These are phyloP conservation scores for Thereva nobilitata DNA, from an alignment of 2,888 invertebrate species.

Conservation along the genomic window DNA sequence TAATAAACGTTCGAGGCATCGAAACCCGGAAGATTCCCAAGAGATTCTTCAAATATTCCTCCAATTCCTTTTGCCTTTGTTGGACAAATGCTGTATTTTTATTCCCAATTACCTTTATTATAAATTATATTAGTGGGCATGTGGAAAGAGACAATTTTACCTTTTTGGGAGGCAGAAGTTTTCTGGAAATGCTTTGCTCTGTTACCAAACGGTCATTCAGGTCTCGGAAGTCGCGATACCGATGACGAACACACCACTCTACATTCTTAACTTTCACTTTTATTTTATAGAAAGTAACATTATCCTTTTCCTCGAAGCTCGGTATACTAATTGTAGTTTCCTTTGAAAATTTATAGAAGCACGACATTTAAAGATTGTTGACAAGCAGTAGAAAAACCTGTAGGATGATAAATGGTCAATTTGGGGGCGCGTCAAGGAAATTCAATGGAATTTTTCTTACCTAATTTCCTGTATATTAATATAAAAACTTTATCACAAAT, in stretches of 20 bases:
- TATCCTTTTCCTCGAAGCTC: conserved; percentile 66
- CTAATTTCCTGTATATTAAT: no score
- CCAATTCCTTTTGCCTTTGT: conserved; percentile 76
- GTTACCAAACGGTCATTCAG: conserved; percentile 81
- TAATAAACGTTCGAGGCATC: conserved; percentile 79
- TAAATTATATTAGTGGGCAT: not conserved
- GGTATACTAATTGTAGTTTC: conserved; percentile 71
- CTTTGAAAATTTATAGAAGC: conserved; percentile 70
- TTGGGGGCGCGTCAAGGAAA: no score
- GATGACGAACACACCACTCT: conserved; percentile 78
- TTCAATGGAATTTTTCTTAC: no score
- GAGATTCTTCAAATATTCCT: conserved; percentile 78
- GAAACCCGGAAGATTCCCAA: conserved; percentile 75
- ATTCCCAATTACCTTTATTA: conserved; percentile 72
- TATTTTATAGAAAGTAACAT: conserved; percentile 75
- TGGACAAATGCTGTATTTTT: conserved; percentile 86
- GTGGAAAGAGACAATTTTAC: conserved; percentile 43
- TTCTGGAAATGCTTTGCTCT: conserved; percentile 81
- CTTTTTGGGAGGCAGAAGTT: conserved; percentile 90
- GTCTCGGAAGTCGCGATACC: conserved; percentile 89
- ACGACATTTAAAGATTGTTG: conserved; percentile 65
- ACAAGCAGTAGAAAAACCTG: no score
- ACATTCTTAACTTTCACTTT: conserved; percentile 68
- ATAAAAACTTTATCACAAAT: no score
- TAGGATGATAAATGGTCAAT: no score